Evolutionary conservation across 2,113 vertebrate species (phyloP).

Genomic region (Lampris megalopsis): DNA sequence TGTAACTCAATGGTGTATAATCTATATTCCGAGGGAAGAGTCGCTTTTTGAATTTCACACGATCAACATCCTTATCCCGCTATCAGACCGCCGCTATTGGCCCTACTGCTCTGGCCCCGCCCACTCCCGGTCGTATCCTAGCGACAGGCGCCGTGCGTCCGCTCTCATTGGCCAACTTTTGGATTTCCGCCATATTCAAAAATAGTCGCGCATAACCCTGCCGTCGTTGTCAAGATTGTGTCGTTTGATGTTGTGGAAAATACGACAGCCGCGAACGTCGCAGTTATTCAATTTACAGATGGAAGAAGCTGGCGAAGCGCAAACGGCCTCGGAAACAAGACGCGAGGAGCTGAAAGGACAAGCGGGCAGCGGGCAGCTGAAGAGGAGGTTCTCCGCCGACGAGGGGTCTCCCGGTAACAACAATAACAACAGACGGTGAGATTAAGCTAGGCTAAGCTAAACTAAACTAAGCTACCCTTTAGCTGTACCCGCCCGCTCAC

Average conservation of each 20-base stretch:
- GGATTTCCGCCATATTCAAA: constrained; percentile 82
- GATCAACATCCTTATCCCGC: no score
- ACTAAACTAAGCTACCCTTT: no score
- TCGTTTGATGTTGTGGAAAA: not conserved
- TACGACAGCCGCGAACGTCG: not conserved
- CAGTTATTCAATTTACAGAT: constrained; percentile 35
- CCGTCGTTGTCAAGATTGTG: not conserved
- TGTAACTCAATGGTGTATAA: no score
- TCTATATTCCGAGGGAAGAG: no score
- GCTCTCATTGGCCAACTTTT: constrained; percentile 67
- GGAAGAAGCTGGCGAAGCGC: constrained; percentile 52
- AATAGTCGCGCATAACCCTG: not conserved
- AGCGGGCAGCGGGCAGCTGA: constrained; percentile 16
- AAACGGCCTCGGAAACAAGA: not conserved
- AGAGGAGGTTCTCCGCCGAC: constrained; percentile 56
- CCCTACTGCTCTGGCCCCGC: constrained; percentile 17
- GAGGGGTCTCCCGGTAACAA: constrained; percentile 45
- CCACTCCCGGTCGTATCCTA: constrained; percentile 8
- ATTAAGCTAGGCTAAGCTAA: not conserved
- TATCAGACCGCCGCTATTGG: not conserved
- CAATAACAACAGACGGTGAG: constrained; percentile 53
- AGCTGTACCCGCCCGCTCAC: no score
- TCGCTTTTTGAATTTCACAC: no score
- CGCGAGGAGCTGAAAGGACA: constrained; percentile 39
- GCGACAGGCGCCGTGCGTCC: constrained; percentile 11